These are phyloP conservation scores for Elephantulus edwardii DNA, from an alignment of 2,113 vertebrate species.

Conservation along the genomic window DNA sequence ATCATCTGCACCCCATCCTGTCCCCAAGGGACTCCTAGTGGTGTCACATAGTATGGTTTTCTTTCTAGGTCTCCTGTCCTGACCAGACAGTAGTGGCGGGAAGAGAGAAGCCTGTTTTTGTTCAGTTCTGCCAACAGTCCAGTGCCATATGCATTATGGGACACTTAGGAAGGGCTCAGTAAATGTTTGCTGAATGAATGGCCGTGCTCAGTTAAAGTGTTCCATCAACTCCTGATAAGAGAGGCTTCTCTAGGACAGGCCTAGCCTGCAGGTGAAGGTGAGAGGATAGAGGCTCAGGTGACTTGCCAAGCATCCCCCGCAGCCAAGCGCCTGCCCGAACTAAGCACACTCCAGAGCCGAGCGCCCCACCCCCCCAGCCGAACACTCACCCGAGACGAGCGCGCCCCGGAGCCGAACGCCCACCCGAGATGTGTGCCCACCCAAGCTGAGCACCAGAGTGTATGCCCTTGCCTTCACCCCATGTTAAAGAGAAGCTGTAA, in stretches of 20 bases:
- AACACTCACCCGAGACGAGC: too few relatives aligned
- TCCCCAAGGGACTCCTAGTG: background rate
- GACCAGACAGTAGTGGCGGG: background rate
- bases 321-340: fast-evolving
- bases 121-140: background rate
- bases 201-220: background rate
- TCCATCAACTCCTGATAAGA: background rate
- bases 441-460: too few relatives aligned
- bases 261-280: background rate
- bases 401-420: too few relatives aligned
- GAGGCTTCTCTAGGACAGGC: background rate
- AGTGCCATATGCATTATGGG: background rate
- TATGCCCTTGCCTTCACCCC: background rate
- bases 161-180: background rate
- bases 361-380: too few relatives aligned
- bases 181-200: background rate
- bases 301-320: too few relatives aligned
- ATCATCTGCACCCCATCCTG: background rate
- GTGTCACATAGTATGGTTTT: background rate
- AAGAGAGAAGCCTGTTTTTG: background rate
- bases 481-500: background rate
- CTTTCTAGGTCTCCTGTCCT: background rate
- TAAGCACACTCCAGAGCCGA: too few relatives aligned
- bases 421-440: too few relatives aligned
- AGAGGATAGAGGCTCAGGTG: background rate